A percentile compares a stretch with the other conserved stretches of the same genome.
These are phyloP conservation scores for Opisthocomus hoazin DNA, from an alignment of 2,113 vertebrate species.

Conservation along the genomic window DNA sequence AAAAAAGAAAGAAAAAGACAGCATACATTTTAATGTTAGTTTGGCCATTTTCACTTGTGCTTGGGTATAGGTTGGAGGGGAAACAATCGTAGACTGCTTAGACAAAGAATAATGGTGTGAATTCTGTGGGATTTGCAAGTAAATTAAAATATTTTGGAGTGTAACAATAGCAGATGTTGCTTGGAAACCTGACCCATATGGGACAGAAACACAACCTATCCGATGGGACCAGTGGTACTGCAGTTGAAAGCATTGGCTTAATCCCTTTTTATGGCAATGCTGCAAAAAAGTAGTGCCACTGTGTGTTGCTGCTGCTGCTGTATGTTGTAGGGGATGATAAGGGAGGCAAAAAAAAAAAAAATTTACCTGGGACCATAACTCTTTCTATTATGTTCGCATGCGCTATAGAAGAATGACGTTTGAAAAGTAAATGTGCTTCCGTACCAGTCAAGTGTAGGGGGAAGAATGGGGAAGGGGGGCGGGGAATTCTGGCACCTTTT, in stretches of 20 bases:
- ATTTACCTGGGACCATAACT: neutral
- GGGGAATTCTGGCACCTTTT: neutral
- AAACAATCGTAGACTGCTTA: neutral
- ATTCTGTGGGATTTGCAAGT: neutral
- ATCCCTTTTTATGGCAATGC: neutral
- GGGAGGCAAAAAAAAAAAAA: neutral
- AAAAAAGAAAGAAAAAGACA: too few species aligned
- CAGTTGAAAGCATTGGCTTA: neutral
- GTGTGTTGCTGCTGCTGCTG: neutral
- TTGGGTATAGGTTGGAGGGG: neutral
- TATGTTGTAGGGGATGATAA: neutral
- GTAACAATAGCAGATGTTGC: neutral
- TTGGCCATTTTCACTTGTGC: neutral
- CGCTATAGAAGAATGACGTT: neutral
- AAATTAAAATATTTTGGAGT: neutral
- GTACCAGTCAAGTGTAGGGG: neutral
- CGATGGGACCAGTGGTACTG: too few species aligned
- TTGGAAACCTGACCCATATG: neutral
- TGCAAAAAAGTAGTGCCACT: neutral
- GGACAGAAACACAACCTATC: neutral
- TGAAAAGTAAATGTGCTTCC: neutral
- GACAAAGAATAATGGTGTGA: neutral
- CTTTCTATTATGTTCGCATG: neutral
- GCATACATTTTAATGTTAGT: neutral
- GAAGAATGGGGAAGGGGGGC: rapidly evolving